Base-by-base conservation (phyloP, 2,113 vertebrate genomes). In the Butastur rufipennis region DNA sequence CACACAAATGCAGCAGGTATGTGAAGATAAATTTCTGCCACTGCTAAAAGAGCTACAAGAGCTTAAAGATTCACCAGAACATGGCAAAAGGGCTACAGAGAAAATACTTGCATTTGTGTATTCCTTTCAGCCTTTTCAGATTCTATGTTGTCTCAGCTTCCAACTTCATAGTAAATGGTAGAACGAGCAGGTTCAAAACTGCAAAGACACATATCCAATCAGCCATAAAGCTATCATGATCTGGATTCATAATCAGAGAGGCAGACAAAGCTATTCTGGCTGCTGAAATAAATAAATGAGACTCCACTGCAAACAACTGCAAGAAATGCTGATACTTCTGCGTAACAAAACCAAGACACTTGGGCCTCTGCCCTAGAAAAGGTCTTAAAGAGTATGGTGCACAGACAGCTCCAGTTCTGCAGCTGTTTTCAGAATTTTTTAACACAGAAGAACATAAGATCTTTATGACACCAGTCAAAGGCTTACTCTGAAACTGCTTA, bases 401-500 rank as follows among this genome's bases (percentile, higher is more conserved):
- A 36, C 58, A 83, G 80, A 70, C n/a, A 70, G 48, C 81, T 61
- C 58, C 93, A 62, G 47, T n/a, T 63, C 82, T 62, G 62, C 91
- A 88, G 79, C 71, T 88, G 81, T 40, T 88, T 56, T 34, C 48
- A 63, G 56, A n/a, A 21, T 66, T 59, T 77, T 79, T 63, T 15
- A 48, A 23, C 52, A 55, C 62, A 85, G 74, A 45, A 79, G 66
- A 87, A 45, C 65, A 36, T 27, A 75, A 82, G 62, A 88, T 50
- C 78, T 91, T 95, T 47, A 73, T 81, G 91, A 71, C 74, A 75
- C 47, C 21, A 91, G 58, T 62, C 43, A 88, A 89, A 93, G 79
- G 59, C 75, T 94, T 77, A 18, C 48, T 77, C 88, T 73, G 81
- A 93, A 96, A 94, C 42, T 80, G 85, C 93, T 92, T 93, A 82